phyloP scores from a whole-genome alignment of 2,797 vertebrate species.

The Alectoris magna region DNA sequence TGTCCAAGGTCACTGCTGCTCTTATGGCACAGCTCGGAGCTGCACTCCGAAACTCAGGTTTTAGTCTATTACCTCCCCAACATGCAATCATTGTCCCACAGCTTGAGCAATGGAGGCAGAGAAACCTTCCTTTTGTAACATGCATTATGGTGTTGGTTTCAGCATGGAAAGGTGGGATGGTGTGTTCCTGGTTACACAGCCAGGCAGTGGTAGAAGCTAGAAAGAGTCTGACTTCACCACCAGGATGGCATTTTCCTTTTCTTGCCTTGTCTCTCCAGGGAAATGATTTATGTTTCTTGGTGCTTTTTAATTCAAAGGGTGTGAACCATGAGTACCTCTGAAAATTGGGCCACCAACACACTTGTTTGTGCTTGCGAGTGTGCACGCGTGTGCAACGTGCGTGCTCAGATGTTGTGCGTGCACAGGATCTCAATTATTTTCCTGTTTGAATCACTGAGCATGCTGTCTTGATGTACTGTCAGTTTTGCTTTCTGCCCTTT shows the following conservation, averaged over 20 bases:
- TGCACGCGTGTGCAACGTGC: neutral
- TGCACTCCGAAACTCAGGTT: neutral
- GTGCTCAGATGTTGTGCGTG: neutral
- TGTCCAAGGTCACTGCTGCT: conserved; percentile 20
- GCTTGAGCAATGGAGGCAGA: neutral
- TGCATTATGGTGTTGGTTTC: neutral
- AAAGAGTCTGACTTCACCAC: neutral
- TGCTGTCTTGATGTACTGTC: conserved; percentile 58
- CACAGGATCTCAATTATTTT: conserved; percentile 60
- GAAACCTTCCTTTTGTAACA: neutral
- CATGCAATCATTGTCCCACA: neutral
- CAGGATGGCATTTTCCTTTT: neutral
- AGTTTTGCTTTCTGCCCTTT: conserved; percentile 66
- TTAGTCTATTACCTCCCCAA: neutral
- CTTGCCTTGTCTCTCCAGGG: neutral
- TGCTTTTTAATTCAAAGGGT: neutral
- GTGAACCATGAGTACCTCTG: neutral
- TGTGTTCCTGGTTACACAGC: accelerated
- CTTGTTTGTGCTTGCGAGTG: neutral
- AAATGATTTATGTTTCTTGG: neutral
- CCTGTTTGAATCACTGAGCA: conserved; percentile 33
- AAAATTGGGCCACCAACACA: neutral
- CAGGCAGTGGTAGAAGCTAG: neutral
- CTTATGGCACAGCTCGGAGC: neutral
- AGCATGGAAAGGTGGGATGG: neutral